Evolutionary conservation across 2,113 vertebrate genomes (phyloP).

Genomic region (Progne subis): DNA sequence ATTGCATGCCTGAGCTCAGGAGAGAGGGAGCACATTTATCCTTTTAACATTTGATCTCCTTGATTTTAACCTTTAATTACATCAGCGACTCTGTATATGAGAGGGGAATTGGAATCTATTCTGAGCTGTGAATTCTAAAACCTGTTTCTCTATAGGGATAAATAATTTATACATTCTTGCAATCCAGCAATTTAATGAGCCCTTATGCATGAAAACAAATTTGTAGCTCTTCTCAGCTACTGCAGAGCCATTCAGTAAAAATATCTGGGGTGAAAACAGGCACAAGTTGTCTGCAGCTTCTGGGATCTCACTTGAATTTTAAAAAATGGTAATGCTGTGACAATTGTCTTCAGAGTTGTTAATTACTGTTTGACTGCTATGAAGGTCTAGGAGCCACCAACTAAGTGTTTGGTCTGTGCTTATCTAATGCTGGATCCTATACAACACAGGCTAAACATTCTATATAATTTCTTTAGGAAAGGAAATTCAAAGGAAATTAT

Average conservation of each 20-base stretch:
- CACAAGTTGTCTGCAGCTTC: background rate
- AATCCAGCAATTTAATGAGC: slow-evolving; percentile 46
- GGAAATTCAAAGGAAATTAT: background rate
- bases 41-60: slow-evolving; percentile 34
- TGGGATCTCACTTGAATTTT: background rate
- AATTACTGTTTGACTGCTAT: background rate
- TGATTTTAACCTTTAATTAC: slow-evolving; percentile 61
- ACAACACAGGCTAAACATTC: background rate
- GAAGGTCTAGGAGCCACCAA: background rate
- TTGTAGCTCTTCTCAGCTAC: background rate
- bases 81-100: background rate
- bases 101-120: slow-evolving; percentile 22
- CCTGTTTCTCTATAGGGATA: slow-evolving; percentile 36
- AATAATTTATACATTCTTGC: slow-evolving; percentile 44
- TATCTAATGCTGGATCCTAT: background rate
- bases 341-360: background rate
- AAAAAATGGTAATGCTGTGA: background rate
- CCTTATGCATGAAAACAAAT: slow-evolving; percentile 36
- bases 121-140: slow-evolving; percentile 32
- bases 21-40: background rate
- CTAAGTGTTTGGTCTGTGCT: background rate
- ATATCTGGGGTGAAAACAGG: background rate
- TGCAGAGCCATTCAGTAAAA: slow-evolving; percentile 2
- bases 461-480: background rate
- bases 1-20: background rate